phyloP scores from a whole-genome alignment of 2,797 vertebrate genomes.

The Antennarius maculatus region DNA sequence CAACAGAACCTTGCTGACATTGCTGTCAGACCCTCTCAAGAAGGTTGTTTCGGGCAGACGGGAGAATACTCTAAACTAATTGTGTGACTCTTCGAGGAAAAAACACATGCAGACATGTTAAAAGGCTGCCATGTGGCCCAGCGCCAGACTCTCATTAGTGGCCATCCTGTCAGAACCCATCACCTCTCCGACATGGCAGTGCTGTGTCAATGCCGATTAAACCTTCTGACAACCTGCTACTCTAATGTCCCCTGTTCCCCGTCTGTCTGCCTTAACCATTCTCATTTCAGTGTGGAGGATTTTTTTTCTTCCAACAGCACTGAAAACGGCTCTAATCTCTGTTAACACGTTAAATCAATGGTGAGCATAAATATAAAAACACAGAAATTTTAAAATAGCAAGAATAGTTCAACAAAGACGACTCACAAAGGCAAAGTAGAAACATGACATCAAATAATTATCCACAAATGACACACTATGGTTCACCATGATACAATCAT shows the following conservation, averaged over 20 bases:
- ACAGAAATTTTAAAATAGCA: constrained; percentile 12
- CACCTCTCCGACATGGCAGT: constrained; percentile 66
- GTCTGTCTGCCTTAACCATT: constrained; percentile 16
- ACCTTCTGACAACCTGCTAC: constrained; percentile 58
- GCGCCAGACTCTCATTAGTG: constrained; percentile 76
- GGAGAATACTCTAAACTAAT: constrained; percentile 71
- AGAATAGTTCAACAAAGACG: constrained; percentile 3
- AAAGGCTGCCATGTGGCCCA: constrained; percentile 64
- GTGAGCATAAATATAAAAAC: constrained; percentile 12
- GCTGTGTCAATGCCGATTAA: constrained; percentile 68
- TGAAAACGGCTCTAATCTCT: constrained; percentile 1
- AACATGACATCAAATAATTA: background rate
- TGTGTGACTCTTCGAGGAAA: constrained; percentile 62
- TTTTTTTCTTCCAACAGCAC: too few relatives aligned
- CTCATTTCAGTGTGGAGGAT: constrained; percentile 21
- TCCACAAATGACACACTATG: background rate
- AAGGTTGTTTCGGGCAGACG: constrained; percentile 56
- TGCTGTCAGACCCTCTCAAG: constrained; percentile 56
- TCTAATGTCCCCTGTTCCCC: constrained; percentile 54
- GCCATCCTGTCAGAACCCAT: constrained; percentile 72
- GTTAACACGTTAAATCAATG: background rate
- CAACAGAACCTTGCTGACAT: constrained; percentile 40
- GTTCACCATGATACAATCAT: background rate
- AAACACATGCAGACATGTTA: constrained; percentile 74
- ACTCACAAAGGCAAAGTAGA: background rate